Evolutionary conservation across 2,888 invertebrate species (phyloP).

Genomic region (Aphidius colemani): DNA sequence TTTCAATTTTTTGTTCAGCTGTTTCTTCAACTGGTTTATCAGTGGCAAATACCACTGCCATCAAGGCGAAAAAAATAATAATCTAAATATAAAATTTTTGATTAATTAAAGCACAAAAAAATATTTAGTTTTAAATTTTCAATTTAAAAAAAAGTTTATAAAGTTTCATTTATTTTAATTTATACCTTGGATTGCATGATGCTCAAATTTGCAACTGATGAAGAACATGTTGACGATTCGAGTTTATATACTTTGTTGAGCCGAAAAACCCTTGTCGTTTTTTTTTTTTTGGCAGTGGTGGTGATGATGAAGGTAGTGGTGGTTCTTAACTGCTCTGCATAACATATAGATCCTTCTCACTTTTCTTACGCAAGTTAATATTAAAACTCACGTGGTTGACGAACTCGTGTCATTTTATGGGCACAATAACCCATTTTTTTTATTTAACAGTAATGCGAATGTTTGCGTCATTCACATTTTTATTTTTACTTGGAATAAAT

Average conservation of each 20-base stretch:
- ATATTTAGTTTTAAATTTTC: no score
- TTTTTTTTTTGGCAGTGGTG: constrained; percentile 44
- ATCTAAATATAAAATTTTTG: constrained; percentile 44
- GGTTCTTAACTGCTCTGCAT: constrained; percentile 27
- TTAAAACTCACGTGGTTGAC: constrained; percentile 14
- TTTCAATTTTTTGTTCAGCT: constrained; percentile 27
- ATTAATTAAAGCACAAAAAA: not conserved
- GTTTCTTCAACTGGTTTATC: constrained; percentile 30
- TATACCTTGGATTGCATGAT: constrained; percentile 55
- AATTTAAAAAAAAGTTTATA: not conserved
- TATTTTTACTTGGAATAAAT: no score
- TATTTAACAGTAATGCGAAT: no score
- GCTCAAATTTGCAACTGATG: constrained; percentile 49
- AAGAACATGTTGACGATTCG: constrained; percentile 41
- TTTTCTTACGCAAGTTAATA: constrained; percentile 31
- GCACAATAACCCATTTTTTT: not conserved
- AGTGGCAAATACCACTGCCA: constrained; percentile 54
- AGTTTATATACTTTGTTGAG: not conserved
- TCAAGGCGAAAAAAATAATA: constrained; percentile 51
- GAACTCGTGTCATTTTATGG: constrained; percentile 10
- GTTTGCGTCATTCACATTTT: no score
- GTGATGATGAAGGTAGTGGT: constrained; percentile 36
- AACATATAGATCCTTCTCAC: constrained; percentile 27
- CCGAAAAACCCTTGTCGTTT: constrained; percentile 44
- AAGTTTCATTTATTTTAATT: not conserved